Evolutionary conservation across 1,140 invertebrate genomes (phyloP).

Genomic region (Aphaenogaster ashmeadi): DNA sequence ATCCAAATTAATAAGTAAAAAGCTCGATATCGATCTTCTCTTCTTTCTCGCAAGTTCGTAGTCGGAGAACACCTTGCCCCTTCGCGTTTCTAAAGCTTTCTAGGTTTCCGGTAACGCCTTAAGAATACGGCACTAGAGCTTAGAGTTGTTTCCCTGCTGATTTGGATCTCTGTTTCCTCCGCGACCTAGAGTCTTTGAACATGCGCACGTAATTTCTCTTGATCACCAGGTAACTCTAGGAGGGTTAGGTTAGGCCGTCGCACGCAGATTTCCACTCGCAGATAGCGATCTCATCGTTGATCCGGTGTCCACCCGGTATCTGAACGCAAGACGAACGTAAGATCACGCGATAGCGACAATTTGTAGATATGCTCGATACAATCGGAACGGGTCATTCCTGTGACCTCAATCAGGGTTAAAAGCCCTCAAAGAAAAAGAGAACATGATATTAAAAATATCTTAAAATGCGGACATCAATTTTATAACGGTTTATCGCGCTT

Average conservation of each 20-base stretch:
- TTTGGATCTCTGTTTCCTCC: slow-evolving; percentile 26
- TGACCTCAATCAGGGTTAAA: slow-evolving; percentile 4
- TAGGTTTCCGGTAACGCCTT: slow-evolving; percentile 7
- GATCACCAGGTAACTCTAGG: slow-evolving; percentile 29
- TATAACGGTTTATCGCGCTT: background rate
- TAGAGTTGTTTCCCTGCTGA: background rate
- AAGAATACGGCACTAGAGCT: slow-evolving; percentile 36
- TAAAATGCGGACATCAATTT: background rate
- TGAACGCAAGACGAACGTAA: background rate
- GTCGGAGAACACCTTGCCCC: background rate
- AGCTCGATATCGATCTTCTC: background rate
- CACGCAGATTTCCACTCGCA: slow-evolving; percentile 16
- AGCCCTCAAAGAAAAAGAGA: background rate
- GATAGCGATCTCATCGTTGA: slow-evolving; percentile 29
- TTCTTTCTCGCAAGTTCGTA: background rate
- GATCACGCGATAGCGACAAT: slow-evolving; percentile 54
- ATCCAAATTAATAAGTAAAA: background rate
- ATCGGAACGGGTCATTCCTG: slow-evolving; percentile 23
- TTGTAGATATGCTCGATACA: slow-evolving; percentile 2
- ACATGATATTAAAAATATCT: background rate
- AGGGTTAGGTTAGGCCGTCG: background rate
- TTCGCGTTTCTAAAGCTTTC: slow-evolving; percentile 20
- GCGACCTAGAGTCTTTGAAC: slow-evolving; percentile 18
- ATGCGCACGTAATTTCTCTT: slow-evolving; percentile 48
- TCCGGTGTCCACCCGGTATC: slow-evolving; percentile 35